Base-by-base conservation (phyloP, 2,113 vertebrate genomes). In the Rafetus swinhoei region DNA sequence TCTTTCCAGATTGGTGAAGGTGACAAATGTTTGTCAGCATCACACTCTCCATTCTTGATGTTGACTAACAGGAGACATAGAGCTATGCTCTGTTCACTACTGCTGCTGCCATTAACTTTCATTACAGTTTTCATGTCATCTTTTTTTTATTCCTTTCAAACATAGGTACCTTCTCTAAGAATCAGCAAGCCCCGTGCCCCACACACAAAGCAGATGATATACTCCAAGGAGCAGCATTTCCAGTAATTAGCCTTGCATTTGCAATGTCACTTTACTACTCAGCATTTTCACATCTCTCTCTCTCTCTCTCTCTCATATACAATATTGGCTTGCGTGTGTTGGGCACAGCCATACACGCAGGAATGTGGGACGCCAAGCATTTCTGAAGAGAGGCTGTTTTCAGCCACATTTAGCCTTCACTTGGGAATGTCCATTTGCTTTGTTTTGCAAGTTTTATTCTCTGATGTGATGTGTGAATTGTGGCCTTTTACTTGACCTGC, bases 361-460 rank as follows among this genome's bases (percentile, higher is more conserved):
- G 32, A 29, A n/a, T 18, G 1, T 25, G 4, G 8, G 90, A 45
- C 77, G 22, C 92, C 79, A 90, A 76, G 35, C 6, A 59, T 45
- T 87, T 89, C 54, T 93, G 9, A 18, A 90, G 35, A 18, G 35
- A 74, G 2, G 82, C 62, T 82, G 2, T 56, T 90, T 94, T 62
- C 22, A 83, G 7, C 39, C 77, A 72, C 8, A 25, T 22, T 88
- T 82, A 87, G 52, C 5, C 4, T 54, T 88, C 52, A 79, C 60
- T 79, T 85, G 15, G 32, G 60, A 93, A 87, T 8, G 32, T 81
- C 76, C 50, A 59, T 59, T 79, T 88, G 13, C 77, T 83, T 74
- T 21, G 3, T 55, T 93, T 85, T 93, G 10, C 50, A 87, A 16
- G 62, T 91, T 92, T 77, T 69, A 50, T 56, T 80, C 69, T 93